Conservation (phyloP, 2,113 vertebrate genomes). For the Corythornis madagascariensis region DNA sequence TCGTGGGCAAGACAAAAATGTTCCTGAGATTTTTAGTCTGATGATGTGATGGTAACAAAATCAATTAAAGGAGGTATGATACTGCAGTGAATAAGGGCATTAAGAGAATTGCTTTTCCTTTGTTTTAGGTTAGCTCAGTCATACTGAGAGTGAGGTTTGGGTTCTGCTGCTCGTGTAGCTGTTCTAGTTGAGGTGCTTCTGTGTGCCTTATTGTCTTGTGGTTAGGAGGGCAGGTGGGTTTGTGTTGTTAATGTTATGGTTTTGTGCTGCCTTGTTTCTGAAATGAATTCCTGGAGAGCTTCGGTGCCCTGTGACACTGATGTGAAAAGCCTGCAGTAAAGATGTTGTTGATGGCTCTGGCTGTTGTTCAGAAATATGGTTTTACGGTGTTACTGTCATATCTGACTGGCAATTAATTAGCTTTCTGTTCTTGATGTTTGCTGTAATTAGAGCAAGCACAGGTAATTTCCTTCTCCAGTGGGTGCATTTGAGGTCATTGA, state of each 20-base stretch:
- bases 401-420: neutral
- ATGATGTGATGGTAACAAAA: neutral
- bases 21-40: neutral
- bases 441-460: neutral
- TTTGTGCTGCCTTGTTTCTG: neutral
- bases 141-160: neutral
- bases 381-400: neutral
- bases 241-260: neutral
- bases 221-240: neutral
- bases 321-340: neutral
- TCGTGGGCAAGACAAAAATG: neutral
- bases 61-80: neutral
- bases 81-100: neutral
- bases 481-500: neutral
- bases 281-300: neutral
- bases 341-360: neutral
- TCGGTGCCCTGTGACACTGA: neutral
- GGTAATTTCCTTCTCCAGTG: neutral
- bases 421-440: neutral
- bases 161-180: neutral
- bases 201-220: neutral
- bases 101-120: neutral
- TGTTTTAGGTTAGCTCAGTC: neutral
- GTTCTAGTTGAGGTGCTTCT: neutral
- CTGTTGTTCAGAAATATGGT: neutral